Percentiles rank a stretch among this genome's conserved stretches.
Conservation (phyloP, 2,888 invertebrate genomes). For the Mactromeris polynyma region DNA sequence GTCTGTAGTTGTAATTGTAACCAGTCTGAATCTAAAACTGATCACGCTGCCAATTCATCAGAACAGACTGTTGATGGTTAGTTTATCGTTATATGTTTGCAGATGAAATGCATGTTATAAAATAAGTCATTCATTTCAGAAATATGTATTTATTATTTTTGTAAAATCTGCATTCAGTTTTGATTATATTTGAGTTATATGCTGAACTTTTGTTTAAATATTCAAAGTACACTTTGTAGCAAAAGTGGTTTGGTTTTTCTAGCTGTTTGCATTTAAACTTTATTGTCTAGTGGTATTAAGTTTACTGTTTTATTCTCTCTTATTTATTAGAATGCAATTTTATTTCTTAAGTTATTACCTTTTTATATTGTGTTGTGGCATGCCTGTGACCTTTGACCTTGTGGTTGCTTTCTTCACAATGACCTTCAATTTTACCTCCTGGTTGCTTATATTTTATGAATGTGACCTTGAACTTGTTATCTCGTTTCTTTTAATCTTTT, state of each 20-base stretch:
- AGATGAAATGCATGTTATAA: conserved; percentile 1
- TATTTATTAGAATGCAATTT: conserved; percentile 19
- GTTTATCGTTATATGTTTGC: conserved; percentile 65
- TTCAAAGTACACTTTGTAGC: conserved; percentile 7
- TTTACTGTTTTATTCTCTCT: background rate
- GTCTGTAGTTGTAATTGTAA: conserved; percentile 64
- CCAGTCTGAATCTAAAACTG: conserved; percentile 32
- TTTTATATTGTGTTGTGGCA: conserved; percentile 62
- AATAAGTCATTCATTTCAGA: background rate
- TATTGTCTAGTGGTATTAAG: background rate
- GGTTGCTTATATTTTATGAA: background rate
- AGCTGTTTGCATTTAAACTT: background rate
- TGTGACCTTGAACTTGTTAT: conserved; percentile 5
- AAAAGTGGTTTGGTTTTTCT: background rate
- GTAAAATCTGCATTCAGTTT: background rate
- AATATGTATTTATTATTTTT: background rate
- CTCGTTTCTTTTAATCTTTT: background rate
- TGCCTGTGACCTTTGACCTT: conserved; percentile 65
- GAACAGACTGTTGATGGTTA: conserved; percentile 59
- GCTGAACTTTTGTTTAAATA: background rate
- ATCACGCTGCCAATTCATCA: conserved; percentile 30
- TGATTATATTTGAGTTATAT: background rate
- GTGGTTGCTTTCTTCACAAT: conserved; percentile 14
- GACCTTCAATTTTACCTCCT: conserved; percentile 8
- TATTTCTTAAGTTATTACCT: conserved; percentile 13